phyloP scores from a whole-genome alignment of 2,113 vertebrate genomes.

The Mungos mungo region DNA sequence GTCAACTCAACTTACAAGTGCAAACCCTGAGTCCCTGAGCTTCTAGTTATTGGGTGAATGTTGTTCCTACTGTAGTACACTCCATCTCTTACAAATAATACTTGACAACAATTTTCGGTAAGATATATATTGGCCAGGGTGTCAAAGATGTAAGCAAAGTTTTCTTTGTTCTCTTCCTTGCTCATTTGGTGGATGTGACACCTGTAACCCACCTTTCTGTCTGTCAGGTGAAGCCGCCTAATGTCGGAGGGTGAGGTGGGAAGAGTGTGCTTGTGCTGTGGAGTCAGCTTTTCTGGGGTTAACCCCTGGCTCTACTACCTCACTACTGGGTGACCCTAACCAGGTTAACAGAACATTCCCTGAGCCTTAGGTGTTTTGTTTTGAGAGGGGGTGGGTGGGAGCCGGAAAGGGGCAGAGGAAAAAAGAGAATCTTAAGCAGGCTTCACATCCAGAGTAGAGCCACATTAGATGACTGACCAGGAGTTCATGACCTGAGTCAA shows the following conservation, averaged over 20 bases:
- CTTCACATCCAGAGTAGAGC: no score
- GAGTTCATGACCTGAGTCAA: no score
- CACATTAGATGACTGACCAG: no score
- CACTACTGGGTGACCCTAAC: background rate
- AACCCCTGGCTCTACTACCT: background rate
- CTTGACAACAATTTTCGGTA: background rate
- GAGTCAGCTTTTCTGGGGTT: background rate
- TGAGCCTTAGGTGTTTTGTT: background rate
- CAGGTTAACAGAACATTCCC: background rate
- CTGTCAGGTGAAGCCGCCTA: background rate
- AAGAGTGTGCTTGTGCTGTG: rapidly evolving
- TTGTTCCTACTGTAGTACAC: background rate
- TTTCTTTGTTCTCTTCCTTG: background rate
- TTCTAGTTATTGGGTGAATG: background rate
- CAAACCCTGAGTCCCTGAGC: background rate
- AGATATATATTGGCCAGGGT: background rate
- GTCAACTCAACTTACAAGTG: background rate
- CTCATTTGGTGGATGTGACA: background rate
- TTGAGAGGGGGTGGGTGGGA: no score
- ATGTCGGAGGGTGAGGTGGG: background rate
- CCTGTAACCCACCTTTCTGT: background rate
- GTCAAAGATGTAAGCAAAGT: background rate
- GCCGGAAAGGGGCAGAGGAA: no score
- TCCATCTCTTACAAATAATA: background rate
- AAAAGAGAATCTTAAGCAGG: no score